These are phyloP conservation scores for Margaritifera margaritifera DNA, from an alignment of 2,888 invertebrate species.

Conservation along the genomic window DNA sequence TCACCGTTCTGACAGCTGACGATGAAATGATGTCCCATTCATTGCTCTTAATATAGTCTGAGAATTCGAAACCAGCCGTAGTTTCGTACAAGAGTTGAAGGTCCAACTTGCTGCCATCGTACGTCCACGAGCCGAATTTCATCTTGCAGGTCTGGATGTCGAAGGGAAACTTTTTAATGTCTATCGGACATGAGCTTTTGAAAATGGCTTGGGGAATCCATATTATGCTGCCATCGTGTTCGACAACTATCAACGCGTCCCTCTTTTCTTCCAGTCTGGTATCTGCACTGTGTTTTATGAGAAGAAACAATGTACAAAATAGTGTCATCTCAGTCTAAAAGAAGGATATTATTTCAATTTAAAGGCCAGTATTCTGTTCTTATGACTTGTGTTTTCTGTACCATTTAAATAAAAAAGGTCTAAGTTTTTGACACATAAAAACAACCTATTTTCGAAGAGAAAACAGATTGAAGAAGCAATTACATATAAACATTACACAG, in stretches of 20 bases:
- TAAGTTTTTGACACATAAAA: too few species aligned
- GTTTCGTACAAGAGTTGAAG: conserved; percentile 44
- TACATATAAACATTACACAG: too few species aligned
- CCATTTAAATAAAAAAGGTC: too few species aligned
- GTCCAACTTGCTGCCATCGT: conserved; percentile 70
- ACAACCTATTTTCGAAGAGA: too few species aligned
- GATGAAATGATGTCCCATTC: conserved; percentile 71
- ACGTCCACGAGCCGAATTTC: conserved; percentile 73
- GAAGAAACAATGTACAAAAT: background rate
- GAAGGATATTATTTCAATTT: background rate
- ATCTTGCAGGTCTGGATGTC: conserved; percentile 70
- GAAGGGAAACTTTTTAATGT: conserved; percentile 72
- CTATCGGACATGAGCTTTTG: conserved; percentile 71
- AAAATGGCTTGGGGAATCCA: conserved; percentile 71
- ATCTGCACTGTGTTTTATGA: conserved; percentile 66
- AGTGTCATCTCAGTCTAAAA: background rate
- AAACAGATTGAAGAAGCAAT: too few species aligned
- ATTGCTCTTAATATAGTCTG: conserved; percentile 70
- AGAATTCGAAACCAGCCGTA: conserved; percentile 56
- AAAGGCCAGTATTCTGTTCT: background rate
- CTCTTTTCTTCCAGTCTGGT: conserved; percentile 71
- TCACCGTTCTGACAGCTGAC: conserved; percentile 65
- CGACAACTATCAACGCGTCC: conserved; percentile 70
- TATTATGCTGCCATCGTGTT: conserved; percentile 64
- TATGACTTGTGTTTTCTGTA: too few species aligned